phyloP scores from a whole-genome alignment of 2,113 vertebrate genomes.

The Forbesichthys agassizii region DNA sequence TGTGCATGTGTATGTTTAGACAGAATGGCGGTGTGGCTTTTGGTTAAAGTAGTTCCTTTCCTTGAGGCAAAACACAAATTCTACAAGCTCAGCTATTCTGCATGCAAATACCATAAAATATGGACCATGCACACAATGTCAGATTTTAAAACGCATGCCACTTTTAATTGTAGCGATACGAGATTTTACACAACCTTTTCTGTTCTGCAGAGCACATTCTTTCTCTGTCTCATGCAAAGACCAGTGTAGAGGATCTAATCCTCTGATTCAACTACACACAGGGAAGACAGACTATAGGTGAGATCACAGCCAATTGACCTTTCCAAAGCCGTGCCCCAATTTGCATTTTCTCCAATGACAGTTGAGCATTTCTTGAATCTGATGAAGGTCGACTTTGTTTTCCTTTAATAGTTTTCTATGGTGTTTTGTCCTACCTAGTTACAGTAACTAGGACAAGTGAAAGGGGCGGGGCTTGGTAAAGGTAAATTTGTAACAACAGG shows the following conservation, averaged over 20 bases:
- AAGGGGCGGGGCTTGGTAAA: no score
- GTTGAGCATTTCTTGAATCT: not conserved
- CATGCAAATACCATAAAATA: no score
- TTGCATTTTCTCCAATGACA: conserved; percentile 21
- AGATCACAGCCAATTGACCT: conserved; percentile 75
- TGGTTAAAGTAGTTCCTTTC: conserved; percentile 1
- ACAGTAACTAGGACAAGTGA: no score
- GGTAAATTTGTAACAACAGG: no score
- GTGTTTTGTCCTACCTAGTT: no score
- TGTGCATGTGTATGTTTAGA: conserved; percentile 12
- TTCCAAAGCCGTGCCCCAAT: no score
- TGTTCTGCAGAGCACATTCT: conserved; percentile 47
- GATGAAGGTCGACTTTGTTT: no score
- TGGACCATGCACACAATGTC: no score
- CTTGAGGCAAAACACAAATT: not conserved
- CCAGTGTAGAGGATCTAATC: conserved; percentile 58
- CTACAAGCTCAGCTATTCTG: not conserved
- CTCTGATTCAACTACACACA: conserved; percentile 44
- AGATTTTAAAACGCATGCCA: no score
- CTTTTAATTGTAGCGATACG: not conserved
- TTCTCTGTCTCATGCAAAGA: conserved; percentile 69
- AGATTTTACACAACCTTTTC: no score
- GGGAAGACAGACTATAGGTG: conserved; percentile 70
- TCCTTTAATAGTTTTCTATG: no score
- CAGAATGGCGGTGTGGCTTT: not conserved